Base-by-base conservation (phyloP, 2,888 invertebrate genomes). In the Diaprepes abbreviatus region DNA sequence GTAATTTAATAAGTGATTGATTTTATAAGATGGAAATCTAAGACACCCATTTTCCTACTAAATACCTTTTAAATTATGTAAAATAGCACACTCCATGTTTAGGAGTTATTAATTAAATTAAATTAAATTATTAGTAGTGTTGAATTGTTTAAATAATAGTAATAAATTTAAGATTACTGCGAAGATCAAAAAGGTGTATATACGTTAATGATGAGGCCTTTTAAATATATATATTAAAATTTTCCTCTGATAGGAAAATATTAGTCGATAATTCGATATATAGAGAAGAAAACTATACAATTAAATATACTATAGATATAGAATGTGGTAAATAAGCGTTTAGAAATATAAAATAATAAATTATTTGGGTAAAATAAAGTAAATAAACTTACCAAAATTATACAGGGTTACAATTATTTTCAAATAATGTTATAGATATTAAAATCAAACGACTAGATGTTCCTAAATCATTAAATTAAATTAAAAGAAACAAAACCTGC, bases 201-300 rank as follows among this genome's bases (percentile, higher is more conserved):
- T 45, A 59, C 31, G 10, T 59, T 59, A 17, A 33, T 24, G 31
- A 59, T 9, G 59, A 43, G 59, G 59, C 59, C 59, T 59, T 59
- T 33, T 19, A 31, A 10, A 21, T 1, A 58, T 24, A 43, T 9
- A 35, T 17, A 45, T n/a, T 31, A 59, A 24, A 24, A 24, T 24
- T 24, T 35, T 43, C 19, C 36, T 36, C 9, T 9, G 16, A 17
- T 10, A 54, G 7, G 33, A 52, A 19, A 45, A 24, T n/a, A 52
- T 28, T 35, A 54, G 35, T 35, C 21, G n/a, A 24, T 17, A 16
- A 52, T 52, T 10, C 17, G 43, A 16, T 17, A 33, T 9, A 40
- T 40, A 14, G 2, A 14, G 16, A 14, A 36, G 21, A 16, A 54
- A 54, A 35, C 35, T n/a, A 9, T 52, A 36, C 35, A 24, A 24